Conservation (phyloP, 2,113 vertebrate species). For the Poicephalus gulielmi region DNA sequence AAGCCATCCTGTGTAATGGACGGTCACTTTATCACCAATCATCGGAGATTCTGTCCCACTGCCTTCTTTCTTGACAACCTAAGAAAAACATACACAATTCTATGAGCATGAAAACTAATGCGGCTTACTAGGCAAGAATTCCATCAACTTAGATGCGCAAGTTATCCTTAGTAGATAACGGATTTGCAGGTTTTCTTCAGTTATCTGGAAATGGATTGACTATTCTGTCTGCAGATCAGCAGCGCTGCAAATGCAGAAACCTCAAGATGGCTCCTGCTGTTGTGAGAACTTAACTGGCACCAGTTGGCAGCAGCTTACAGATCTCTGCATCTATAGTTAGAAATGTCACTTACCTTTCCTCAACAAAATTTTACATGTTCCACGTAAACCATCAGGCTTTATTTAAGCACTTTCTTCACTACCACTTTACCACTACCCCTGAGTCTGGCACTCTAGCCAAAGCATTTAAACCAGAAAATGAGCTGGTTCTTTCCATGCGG, state of each 20-base stretch:
- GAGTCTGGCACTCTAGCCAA: background rate
- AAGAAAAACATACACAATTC: background rate
- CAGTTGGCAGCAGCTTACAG: background rate
- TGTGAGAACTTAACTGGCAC: background rate
- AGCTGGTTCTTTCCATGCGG: background rate
- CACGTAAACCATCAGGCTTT: background rate
- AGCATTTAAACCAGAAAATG: background rate
- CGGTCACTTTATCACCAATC: conserved; percentile 94
- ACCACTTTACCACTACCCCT: fast-evolving
- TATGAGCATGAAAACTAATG: background rate
- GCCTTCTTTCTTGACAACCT: conserved; percentile 92
- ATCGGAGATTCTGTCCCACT: conserved; percentile 85
- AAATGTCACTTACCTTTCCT: background rate
- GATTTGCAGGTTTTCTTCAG: background rate
- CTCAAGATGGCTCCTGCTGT: conserved; percentile 18
- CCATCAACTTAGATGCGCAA: background rate
- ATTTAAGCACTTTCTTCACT: background rate
- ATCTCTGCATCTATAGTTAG: background rate
- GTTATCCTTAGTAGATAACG: background rate
- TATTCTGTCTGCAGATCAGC: background rate
- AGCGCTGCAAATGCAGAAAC: background rate
- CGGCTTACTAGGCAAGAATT: background rate
- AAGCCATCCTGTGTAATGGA: conserved; percentile 95
- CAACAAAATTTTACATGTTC: background rate
- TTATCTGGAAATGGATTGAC: background rate